Evolutionary conservation across 2,113 vertebrate species (phyloP).

Genomic region (Psophia crepitans): DNA sequence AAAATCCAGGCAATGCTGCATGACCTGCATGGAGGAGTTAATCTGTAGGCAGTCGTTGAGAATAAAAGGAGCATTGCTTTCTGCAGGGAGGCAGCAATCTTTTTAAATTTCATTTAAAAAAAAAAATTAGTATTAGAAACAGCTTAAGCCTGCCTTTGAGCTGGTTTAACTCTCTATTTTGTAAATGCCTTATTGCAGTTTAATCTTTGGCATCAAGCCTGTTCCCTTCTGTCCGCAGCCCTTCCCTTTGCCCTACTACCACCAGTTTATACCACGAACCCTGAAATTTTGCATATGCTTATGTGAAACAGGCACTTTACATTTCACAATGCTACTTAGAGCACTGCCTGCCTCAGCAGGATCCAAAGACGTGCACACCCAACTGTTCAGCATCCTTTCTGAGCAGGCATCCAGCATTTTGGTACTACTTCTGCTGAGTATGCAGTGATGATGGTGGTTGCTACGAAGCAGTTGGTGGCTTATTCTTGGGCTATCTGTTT

Average conservation of each 20-base stretch:
- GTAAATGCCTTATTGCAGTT: neutral
- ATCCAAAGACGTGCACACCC: neutral
- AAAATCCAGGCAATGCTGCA: neutral
- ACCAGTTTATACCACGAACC: neutral
- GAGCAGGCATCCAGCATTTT: neutral
- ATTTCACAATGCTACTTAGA: neutral
- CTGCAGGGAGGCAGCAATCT: neutral
- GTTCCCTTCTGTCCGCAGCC: neutral
- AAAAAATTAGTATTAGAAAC: neutral
- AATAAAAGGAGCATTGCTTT: neutral
- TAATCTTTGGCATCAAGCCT: neutral
- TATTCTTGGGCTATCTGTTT: slow-evolving; percentile 81
- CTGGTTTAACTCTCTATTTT: neutral
- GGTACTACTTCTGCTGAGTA: slow-evolving; percentile 56
- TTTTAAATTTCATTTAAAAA: neutral
- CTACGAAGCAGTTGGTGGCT: slow-evolving; percentile 78
- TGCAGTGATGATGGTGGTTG: slow-evolving; percentile 64
- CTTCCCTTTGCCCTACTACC: neutral
- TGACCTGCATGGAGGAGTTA: neutral
- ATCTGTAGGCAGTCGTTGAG: neutral
- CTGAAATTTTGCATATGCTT: neutral
- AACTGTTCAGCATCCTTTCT: neutral
- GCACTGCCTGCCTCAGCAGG: slow-evolving; percentile 13
- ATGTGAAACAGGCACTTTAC: neutral
- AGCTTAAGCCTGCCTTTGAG: neutral